Evolutionary conservation across 2,113 vertebrate species (phyloP).

Genomic region (Oreotragus oreotragus): DNA sequence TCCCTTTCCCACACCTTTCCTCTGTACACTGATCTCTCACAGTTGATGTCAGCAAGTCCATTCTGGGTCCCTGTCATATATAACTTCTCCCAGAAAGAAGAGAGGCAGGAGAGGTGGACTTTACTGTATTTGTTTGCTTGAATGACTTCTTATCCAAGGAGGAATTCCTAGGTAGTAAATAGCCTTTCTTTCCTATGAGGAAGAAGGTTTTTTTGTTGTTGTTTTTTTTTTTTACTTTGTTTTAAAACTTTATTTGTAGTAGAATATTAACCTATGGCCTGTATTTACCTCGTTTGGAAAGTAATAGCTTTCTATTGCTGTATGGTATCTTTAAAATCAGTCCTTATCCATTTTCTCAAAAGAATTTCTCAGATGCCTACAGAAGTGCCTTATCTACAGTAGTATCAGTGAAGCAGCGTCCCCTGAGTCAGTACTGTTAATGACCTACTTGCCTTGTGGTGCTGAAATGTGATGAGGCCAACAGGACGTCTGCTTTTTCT

Average conservation of each 20-base stretch:
- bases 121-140: neutral
- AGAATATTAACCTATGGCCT: neutral
- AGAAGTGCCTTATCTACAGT: neutral
- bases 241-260: neutral
- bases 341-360: neutral
- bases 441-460: neutral
- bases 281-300: neutral
- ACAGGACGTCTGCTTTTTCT: fast-evolving
- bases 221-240: neutral
- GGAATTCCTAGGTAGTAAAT: neutral
- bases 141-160: neutral
- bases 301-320: neutral
- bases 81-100: neutral
- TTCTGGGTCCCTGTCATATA: neutral
- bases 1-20: neutral
- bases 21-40: fast-evolving
- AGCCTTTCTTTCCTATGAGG: neutral
- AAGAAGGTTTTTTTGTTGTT: neutral
- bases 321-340: neutral
- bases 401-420: neutral
- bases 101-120: neutral
- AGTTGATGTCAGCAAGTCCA: neutral
- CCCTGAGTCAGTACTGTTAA: neutral
- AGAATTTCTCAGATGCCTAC: neutral
- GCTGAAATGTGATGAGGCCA: neutral